Base-by-base conservation (phyloP, 2,888 invertebrate species). In the Troides oblongomaculatus region DNA sequence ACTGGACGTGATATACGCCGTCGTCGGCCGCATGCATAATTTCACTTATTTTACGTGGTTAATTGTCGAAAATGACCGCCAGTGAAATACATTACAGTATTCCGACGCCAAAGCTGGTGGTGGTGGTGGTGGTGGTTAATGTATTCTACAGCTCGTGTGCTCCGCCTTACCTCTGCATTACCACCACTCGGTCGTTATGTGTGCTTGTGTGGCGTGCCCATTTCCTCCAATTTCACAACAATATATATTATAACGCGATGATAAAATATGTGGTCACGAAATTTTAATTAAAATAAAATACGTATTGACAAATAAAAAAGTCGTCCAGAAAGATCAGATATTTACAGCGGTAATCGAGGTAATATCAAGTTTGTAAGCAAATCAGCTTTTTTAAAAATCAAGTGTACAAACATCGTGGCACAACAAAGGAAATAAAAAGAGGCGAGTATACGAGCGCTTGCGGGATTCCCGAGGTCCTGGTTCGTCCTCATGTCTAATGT, bases 21-120 rank as follows among this genome's bases (percentile, higher is more conserved):
- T 92, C 91, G 90, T 87, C 89, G 91, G 82, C 91, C 87, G 92
- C 90, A 92, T 92, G 92, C 92, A 92, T 92, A 92, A 92, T 92
- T 92, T 91, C 88, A 92, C 92, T 92, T 92, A 92, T 91, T 92
- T 92, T 91, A 92, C 92, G 92, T 90, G 90, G 92, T 92, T 92
- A 92, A 92, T 92, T 92, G 92, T 92, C 92, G 92, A 92, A 92
- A 92, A 92, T 92, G 92, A 92, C 92, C 91, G 88, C 89, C 76
- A 84, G 89, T 89, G 87, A 92, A 92, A 92, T 92, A 92, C 89
- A 90, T 90, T 90, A 89, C 82, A 81, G 84, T 81, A 84, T 82
- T 84, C 84, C 85, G 81, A 85, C 87, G 87, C 86, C 87, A 83
- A 85, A 86, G 85, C 87, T 79, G 84, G 78, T 78, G 82, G 84